A percentile compares a stretch with the other conserved stretches of the same genome.
phyloP scores from a whole-genome alignment of 1,140 invertebrate genomes.

The Cydia strobilella region DNA sequence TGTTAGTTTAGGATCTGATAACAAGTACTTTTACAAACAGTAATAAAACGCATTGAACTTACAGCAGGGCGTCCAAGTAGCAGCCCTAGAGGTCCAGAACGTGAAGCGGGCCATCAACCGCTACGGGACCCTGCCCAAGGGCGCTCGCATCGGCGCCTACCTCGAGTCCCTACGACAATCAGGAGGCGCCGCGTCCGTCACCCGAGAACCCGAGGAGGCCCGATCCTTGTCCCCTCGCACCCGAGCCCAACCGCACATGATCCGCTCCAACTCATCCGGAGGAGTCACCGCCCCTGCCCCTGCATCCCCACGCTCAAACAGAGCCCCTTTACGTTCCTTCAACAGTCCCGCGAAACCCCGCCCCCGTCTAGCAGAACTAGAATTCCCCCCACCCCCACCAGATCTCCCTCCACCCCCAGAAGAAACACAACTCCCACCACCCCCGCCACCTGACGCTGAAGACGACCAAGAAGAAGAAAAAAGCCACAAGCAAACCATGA shows the following conservation, averaged over 20 bases:
- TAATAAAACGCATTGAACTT: conserved; percentile 36
- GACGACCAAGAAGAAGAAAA: conserved; percentile 60
- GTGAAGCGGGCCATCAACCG: conserved; percentile 97
- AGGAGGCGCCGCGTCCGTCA: conserved; percentile 75
- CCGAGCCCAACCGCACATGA: conserved; percentile 88
- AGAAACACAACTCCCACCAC: conserved; percentile 79
- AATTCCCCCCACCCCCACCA: conserved; percentile 91
- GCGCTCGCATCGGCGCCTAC: conserved; percentile 96
- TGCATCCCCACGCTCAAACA: conserved; percentile 68
- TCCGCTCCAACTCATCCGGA: conserved; percentile 90
- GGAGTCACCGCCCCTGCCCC: conserved; percentile 84
- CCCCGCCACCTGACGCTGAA: conserved; percentile 57
- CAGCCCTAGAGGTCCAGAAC: conserved; percentile 97
- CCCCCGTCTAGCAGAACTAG: conserved; percentile 87
- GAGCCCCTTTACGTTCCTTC: conserved; percentile 80
- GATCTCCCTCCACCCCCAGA: conserved; percentile 88
- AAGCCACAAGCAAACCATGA: conserved; percentile 77
- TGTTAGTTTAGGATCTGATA: no score
- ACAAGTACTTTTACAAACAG: no score
- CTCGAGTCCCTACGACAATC: conserved; percentile 91
- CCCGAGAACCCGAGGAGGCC: conserved; percentile 75
- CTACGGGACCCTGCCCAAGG: conserved; percentile 98
- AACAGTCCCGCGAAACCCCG: conserved; percentile 80
- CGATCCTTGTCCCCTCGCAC: conserved; percentile 80
- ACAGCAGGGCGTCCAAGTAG: conserved; percentile 86